Base-by-base conservation (phyloP, 2,797 vertebrate species). In the Hypotaenidia okinawae region DNA sequence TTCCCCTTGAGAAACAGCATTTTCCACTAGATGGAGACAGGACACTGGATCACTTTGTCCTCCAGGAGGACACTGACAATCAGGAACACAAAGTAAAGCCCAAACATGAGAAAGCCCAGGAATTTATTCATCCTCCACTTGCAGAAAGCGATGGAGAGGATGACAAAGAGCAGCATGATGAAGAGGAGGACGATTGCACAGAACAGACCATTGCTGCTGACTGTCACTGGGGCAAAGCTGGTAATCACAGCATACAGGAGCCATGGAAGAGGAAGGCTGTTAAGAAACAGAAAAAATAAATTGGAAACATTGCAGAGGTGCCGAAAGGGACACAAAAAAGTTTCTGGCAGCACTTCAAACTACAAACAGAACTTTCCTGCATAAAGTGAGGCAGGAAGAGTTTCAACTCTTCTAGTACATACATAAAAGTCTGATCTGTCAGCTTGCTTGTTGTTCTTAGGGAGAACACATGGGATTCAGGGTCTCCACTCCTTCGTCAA, bases 181-280 rank as follows among this genome's bases (percentile, higher is more conserved):
- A 99, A 99, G 95, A 99, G 99, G 54, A 99, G 99, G 73, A 99
- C 99, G 25, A 99, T 99, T 17, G 99, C 99, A 21, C 99, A 99
- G 98, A 99, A 99, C 41, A 99, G 97, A 67, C 99, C 99, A 4
- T 99, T 99, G 98, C 99, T 99, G 98, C 99, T 99, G 84, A 99
- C 99, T 15, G 98, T 37, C 69, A 99, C 98, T 0, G 99, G 97
- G 41, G 96, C 84, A 69, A 99, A 96, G 81, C 97, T 93, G 87
- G 99, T 98, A 89, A 98, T 51, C 54, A 98, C 19, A 80, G 99
- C 97, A 91, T 95, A 99, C 62, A 99, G 28, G 58, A 99, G 98
- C 99, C 99, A 99, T 1, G 99, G 99, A 93, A 99, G 98, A 1
- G 99, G 99, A 91, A 99, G 98, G n/a, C 99, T 99, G 98, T 54